Evolutionary conservation across 2,888 invertebrate species (phyloP).

Genomic region (Epistrophella euchroma): DNA sequence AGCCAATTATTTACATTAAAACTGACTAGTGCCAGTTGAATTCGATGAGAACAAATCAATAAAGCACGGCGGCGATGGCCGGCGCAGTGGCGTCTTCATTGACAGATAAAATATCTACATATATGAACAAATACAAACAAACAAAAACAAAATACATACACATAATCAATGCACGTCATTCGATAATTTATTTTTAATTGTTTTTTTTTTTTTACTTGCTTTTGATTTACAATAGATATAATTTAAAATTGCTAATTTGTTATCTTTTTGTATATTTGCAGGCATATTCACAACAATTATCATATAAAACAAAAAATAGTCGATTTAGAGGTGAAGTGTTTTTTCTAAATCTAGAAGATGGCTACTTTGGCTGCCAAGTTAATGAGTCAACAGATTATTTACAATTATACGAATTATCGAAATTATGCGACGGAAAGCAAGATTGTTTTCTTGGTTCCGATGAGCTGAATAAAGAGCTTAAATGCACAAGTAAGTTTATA

Average conservation of each 20-base stretch:
- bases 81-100: neutral
- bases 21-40: too few relatives aligned
- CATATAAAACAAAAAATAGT: slow-evolving; percentile 86
- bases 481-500: slow-evolving; percentile 93
- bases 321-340: slow-evolving; percentile 95
- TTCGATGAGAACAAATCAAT: too few relatives aligned
- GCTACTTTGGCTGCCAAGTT: slow-evolving; percentile 98
- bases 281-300: slow-evolving; percentile 89
- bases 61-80: too few relatives aligned
- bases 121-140: neutral
- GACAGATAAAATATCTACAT: neutral
- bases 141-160: neutral
- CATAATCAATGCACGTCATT: slow-evolving; percentile 45
- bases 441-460: slow-evolving; percentile 97
- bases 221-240: neutral
- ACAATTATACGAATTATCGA: slow-evolving; percentile 97
- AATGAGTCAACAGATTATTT: slow-evolving; percentile 97
- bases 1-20: too few relatives aligned
- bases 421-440: slow-evolving; percentile 95
- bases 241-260: slow-evolving; percentile 5
- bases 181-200: slow-evolving; percentile 62
- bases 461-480: slow-evolving; percentile 94
- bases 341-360: slow-evolving; percentile 98
- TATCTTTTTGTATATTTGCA: slow-evolving; percentile 74
- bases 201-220: neutral